A percentile compares a stretch with the other conserved stretches of the same genome.
phyloP scores from a whole-genome alignment of 2,113 vertebrate genomes.

The Chunga burmeisteri region DNA sequence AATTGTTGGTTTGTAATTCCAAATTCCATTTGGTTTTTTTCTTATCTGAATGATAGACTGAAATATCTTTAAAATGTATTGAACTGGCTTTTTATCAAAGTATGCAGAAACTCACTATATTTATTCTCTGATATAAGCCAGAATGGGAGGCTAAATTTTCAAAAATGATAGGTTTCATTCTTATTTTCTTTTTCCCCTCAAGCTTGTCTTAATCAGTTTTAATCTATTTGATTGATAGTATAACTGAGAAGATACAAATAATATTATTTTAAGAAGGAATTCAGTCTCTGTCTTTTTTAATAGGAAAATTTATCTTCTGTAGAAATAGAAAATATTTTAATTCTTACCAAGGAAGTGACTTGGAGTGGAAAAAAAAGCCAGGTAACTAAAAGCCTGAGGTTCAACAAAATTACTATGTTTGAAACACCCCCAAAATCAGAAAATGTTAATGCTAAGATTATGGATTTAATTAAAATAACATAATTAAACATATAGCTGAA shows the following conservation, averaged over 20 bases:
- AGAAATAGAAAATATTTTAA: neutral
- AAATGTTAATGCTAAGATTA: neutral
- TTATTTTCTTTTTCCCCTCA: neutral
- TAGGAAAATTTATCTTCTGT: neutral
- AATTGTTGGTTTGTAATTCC: neutral
- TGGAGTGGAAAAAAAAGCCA: neutral
- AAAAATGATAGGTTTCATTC: neutral
- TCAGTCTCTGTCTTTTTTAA: neutral
- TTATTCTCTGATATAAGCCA: neutral
- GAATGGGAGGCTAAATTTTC: neutral
- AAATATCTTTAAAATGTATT: neutral
- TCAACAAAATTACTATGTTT: neutral
- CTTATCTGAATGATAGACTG: neutral
- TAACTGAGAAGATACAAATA: neutral
- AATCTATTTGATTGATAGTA: neutral
- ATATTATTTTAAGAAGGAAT: neutral
- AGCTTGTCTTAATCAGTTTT: neutral
- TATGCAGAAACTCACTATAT: neutral
- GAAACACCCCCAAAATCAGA: neutral
- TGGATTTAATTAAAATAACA: neutral
- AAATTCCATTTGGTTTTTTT: neutral
- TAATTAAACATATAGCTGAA: neutral
- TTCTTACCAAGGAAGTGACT: neutral
- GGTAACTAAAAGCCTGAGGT: neutral
- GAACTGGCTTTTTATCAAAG: neutral